Percentiles rank a stretch among this genome's conserved stretches.
These are phyloP conservation scores for Otus sunia DNA, from an alignment of 2,113 vertebrate genomes.

Conservation along the genomic window DNA sequence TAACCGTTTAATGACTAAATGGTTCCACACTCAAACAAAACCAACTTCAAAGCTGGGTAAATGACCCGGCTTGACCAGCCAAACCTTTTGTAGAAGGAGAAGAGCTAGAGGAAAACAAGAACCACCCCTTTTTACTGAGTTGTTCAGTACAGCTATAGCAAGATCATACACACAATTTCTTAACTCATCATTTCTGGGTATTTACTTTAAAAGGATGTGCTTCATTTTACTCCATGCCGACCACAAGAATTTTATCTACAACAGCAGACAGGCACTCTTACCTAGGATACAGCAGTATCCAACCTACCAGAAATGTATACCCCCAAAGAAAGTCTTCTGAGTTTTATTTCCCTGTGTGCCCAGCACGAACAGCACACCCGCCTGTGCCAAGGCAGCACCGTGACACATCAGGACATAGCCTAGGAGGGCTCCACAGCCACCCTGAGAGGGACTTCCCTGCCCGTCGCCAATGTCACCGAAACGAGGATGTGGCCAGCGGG, in stretches of 20 bases:
- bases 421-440: neutral
- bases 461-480: neutral
- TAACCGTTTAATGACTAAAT: neutral
- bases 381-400: neutral
- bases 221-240: neutral
- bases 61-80: neutral
- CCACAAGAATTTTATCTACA: neutral
- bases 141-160: neutral
- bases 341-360: neutral
- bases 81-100: neutral
- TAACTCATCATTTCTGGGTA: neutral
- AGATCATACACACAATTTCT: neutral
- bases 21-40: neutral
- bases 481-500: fast-evolving
- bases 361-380: neutral
- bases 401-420: neutral
- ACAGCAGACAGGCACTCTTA: neutral
- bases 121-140: neutral
- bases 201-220: neutral
- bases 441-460: fast-evolving
- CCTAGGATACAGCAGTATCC: neutral
- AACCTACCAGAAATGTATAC: neutral
- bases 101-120: neutral
- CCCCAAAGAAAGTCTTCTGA: neutral
- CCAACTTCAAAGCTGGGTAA: neutral